Base-by-base conservation (phyloP, 2,113 vertebrate species). In the Pluvianellus socialis region DNA sequence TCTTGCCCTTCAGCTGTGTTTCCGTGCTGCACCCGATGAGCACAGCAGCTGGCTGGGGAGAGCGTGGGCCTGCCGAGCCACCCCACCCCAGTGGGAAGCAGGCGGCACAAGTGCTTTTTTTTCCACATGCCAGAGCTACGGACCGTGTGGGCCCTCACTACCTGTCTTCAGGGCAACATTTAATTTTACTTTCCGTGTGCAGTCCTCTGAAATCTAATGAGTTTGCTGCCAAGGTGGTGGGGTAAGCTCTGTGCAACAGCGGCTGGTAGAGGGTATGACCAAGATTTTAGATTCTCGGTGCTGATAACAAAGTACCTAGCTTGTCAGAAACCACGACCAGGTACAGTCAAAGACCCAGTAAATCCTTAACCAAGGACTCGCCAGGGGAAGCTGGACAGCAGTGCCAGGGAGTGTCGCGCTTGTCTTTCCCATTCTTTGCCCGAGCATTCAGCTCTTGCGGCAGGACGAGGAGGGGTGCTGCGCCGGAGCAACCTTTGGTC, bases 361-460 rank as follows among this genome's bases (percentile, higher is more conserved):
- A 72, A 55, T 66, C 65, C 52, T 4, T 20, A 32, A 18, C 12
- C 1, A 38, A 38, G 38, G 38, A 3, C 26, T 42, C 74, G 26
- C 23, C 14, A 20, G 56, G 19, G n/a, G 23, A 24, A 62, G 66
- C 55, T 42, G 83, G 52, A 9, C 33, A 12, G 33, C 89, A 19
- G 40, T 52, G 44, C 53, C 3, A 9, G 67, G 45, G 40, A 22
- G 33, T 44, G 74, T 42, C 52, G 2, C 3, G 1, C 42, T 62
- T 2, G 0, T 12, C 80, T 76, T 40, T 28, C 50, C 42, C 0
- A 1, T 15, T 28, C 38, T 38, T 28, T 26, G 38, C 32, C 14
- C 0, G 2, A 47, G 22, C 0, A 0, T 6, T 74, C 14, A 2
- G 23, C 26, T 24, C 22, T 11, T 18, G 32, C 32, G 32, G 26